Evolutionary conservation across 2,888 invertebrate species (phyloP), one percentile per base, ranked within the genome.

Genomic region (Argyresthia albistria): DNA sequence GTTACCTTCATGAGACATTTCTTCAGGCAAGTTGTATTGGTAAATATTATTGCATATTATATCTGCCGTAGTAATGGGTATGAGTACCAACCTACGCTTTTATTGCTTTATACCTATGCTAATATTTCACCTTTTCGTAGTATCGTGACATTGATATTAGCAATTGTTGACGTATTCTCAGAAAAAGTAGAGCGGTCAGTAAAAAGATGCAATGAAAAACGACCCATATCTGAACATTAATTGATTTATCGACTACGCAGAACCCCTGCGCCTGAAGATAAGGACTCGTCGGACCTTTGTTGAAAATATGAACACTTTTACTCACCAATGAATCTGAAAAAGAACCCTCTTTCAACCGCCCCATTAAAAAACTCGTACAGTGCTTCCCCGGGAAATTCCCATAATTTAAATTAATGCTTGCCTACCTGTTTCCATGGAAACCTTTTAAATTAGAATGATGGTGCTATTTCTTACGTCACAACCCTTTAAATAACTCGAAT

Each of bases 281-380:
- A 67, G 59, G 61, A 60, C 52, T 58, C 64, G 59, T 66, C 68
- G 64, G 49, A 53, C 59, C 56, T 68, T 73, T 69, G 67, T 69
- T 73, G 70, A 61, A 71, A 73, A 73, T 73, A 73, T 72, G 69
- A 68, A 51, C 15, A 54, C 42, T 54, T 54, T 2, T 47, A 4
- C 46, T 12, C 47, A 25, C 2, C 39, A n/a, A n/a, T n/a, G n/a
- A n/a, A n/a, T 25, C 25, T 25, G 25, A 4, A 25, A 25, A 25
- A 25, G 25, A 25, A 69, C 69, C 70, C 67, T 70, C 73, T 67
- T 67, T 66, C 60, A 57, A 62, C 66, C 62, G 67, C 63, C 25
- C 25, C 6, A 25, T 25, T 25, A 25, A 67, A 64, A 64, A 67
- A 64, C 59, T 62, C 64, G 68, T 65, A 63, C 66, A 69, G 70